Evolutionary conservation across 2,888 invertebrate species (phyloP), one percentile per base, ranked within the genome.

Genomic region (Gerris lacustris): DNA sequence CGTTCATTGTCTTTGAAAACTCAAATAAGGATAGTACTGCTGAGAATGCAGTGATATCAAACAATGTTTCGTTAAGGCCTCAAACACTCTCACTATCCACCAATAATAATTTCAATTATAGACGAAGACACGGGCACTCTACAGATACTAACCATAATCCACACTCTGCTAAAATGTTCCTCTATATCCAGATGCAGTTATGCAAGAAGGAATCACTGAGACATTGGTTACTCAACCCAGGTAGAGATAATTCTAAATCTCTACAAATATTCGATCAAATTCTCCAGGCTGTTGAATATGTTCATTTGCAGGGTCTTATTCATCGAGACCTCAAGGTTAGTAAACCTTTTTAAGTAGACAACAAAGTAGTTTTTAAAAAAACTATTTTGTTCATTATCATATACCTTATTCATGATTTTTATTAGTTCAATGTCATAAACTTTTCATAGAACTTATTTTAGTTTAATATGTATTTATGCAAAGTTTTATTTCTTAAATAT

Each of bases 141-240:
- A 5, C 1, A 11, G 55, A 55, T 2, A 11, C 9, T 55, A 55
- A 9, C 9, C 9, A 55, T 11, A 11, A 9, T 55, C 55, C 55
- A 11, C 55, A 55, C 9, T 64, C 64, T 1, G 17, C 64, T 7
- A 85, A 84, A 78, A 86, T 90, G 79, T 94, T 90, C 80, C 84
- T 98, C 17, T 97, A 94, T 80, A 98, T 98, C 79, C 97, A 98
- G 83, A 98, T 98, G 97, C 96, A 98, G 81, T 82, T 98, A 73
- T 98, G 97, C 78, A 87, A 87, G 70, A 87, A 89, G 77, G 89
- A 93, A 77, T 96, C 93, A 74, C 83, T 99, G 63, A 89, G 91
- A 78, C 94, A 96, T 77, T 98, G 97, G 98, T 83, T 98, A 62
- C 82, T 84, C 18, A 86, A 88, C 77, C 77, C 77, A 6, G 73